phyloP scores from a whole-genome alignment of 2,888 invertebrate genomes.

The Eucera pruinosa region DNA sequence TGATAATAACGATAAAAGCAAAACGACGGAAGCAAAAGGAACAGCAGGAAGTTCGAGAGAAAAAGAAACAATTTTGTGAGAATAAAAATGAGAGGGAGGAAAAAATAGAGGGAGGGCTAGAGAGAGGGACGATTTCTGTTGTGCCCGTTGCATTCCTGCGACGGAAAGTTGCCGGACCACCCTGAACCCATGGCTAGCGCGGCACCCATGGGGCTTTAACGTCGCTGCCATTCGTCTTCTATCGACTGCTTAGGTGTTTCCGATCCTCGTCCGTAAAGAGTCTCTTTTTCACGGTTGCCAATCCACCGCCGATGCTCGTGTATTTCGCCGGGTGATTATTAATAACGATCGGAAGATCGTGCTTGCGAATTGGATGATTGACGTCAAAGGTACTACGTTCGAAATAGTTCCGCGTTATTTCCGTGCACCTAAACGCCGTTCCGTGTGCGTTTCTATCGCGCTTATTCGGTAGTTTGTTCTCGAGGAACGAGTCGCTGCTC shows the following conservation, averaged over 20 bases:
- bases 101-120: slow-evolving; percentile 72
- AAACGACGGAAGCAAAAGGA: slow-evolving; percentile 60
- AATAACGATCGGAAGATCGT: not conserved
- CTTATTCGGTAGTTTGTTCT: not conserved
- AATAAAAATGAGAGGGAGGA: slow-evolving; percentile 58
- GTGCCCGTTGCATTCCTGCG: slow-evolving; percentile 83
- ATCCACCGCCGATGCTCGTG: not conserved
- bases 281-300: too few species aligned
- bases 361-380: not conserved
- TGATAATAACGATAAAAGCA: slow-evolving; percentile 75
- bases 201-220: slow-evolving; percentile 79
- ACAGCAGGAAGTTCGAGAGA: not conserved
- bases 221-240: slow-evolving; percentile 74
- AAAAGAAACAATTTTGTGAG: not conserved
- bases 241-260: slow-evolving; percentile 56
- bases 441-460: not conserved
- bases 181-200: slow-evolving; percentile 77
- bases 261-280: not conserved
- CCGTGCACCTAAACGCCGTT: not conserved
- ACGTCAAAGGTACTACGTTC: not conserved
- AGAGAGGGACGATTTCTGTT: slow-evolving; percentile 81
- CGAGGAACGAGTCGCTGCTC: too few species aligned
- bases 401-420: not conserved
- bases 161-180: slow-evolving; percentile 83
- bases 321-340: not conserved